Evolutionary conservation across 2,113 vertebrate genomes (phyloP), one percentile per base, ranked within the genome.

Genomic region (Actenoides hombroni): DNA sequence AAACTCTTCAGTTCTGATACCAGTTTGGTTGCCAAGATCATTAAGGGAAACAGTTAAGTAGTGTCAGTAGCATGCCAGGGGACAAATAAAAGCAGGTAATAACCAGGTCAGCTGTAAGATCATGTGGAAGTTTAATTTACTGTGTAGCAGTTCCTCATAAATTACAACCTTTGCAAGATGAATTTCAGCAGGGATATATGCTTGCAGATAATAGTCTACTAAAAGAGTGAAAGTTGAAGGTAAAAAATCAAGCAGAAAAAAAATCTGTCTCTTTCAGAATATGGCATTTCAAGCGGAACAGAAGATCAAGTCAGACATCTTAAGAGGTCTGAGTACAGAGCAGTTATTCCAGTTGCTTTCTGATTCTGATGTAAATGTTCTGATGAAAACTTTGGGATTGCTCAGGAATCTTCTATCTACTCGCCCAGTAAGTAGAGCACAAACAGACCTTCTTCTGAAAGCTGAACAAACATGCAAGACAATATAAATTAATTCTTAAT

Each of bases 201-300:
- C 35, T 76, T 77, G 28, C n/a, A 90, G 67, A 7, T 37, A 26
- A 33, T 87, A 16, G 49, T 78, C 54, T 93, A 13, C 74, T 78
- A 18, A 91, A 92, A 56, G 82, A 89, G 59, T 53, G 17, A 51
- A 92, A 88, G 31, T 88, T 74, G 89, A 75, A 90, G 65, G 82
- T 91, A 54, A 86, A 85, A 93, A 82, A 51, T 57, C 16, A 60
- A 74, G 88, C 19, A 49, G 42, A 74, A 65, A 88, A 70, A 68
- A 88, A 65, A 83, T 4, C 11, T 91, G 7, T 95, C 28, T 96
- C 60, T 97, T 98, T 81, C 90, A 99, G 99, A 99, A 99, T 96
- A 99, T 99, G 99, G 99, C 99, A 57, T 99, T 99, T 98, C 99
- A 99, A 98, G 99, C 99, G 0, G 99, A 99, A 96, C 99, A 99